These are phyloP conservation scores for Epinotia bilunana DNA, from an alignment of 2,888 invertebrate genomes.

Conservation along the genomic window DNA sequence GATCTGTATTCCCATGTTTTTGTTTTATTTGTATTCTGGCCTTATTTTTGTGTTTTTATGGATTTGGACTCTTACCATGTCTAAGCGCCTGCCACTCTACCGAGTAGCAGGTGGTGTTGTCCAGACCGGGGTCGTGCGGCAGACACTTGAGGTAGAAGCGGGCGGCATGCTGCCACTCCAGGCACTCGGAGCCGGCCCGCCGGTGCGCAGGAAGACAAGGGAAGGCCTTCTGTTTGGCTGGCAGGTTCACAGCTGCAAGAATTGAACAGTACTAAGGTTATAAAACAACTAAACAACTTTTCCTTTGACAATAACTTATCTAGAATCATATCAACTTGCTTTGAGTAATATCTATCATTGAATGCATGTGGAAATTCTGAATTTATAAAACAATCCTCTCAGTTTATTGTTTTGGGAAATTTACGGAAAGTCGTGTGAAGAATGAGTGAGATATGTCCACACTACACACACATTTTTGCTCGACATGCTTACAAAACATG, in stretches of 20 bases:
- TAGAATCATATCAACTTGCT: background rate
- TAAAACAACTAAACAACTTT: background rate
- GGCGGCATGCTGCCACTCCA: slow-evolving; percentile 92
- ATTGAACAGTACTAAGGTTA: background rate
- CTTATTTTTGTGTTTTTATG: too few relatives aligned
- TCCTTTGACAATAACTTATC: too few relatives aligned
- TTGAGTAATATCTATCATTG: background rate
- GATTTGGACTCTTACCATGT: slow-evolving; percentile 64
- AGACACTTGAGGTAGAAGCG: slow-evolving; percentile 88
- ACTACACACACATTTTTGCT: background rate
- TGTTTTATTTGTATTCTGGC: background rate
- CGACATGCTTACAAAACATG: background rate
- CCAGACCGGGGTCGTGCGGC: slow-evolving; percentile 77
- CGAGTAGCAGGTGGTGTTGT: slow-evolving; percentile 92
- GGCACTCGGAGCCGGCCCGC: slow-evolving; percentile 87
- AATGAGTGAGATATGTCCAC: background rate
- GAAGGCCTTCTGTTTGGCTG: slow-evolving; percentile 86
- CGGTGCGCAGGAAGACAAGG: slow-evolving; percentile 87
- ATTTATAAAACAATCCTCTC: background rate
- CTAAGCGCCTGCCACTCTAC: slow-evolving; percentile 92
- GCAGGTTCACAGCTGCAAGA: slow-evolving; percentile 82
- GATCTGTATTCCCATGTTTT: background rate
- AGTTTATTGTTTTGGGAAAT: background rate
- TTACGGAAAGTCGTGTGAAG: background rate
- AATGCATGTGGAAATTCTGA: background rate